Conservation (phyloP, 37 sponge, comb jelly and placozoan genomes). For the Ianthella basta region DNA sequence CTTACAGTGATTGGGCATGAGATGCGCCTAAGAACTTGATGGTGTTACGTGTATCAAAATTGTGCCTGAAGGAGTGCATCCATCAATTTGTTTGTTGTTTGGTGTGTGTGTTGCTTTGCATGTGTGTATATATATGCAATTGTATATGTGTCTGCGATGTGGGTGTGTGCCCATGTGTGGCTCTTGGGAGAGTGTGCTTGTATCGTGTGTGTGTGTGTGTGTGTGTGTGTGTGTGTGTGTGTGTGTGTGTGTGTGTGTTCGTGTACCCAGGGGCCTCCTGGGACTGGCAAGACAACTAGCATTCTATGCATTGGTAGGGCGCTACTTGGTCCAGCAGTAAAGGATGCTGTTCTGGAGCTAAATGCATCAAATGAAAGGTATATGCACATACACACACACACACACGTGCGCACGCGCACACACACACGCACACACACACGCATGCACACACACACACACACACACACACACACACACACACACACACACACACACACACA, state of each 20-base stretch:
- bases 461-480: too few species aligned
- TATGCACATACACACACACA: constrained; percentile 61
- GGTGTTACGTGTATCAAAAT: too few species aligned
- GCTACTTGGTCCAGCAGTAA: constrained; percentile 83
- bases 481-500: too few species aligned
- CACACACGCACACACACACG: too few species aligned
- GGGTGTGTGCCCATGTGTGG: not conserved
- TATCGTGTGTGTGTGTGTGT: not conserved
- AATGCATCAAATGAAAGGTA: constrained; percentile 98
- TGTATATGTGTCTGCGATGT: too few species aligned
- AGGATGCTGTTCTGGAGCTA: constrained; percentile 94
- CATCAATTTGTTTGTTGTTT: too few species aligned
- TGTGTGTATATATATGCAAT: too few species aligned
- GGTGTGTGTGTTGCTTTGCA: too few species aligned
- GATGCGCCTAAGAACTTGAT: too few species aligned
- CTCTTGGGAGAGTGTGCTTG: not conserved
- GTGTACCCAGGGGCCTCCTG: constrained; percentile 91
- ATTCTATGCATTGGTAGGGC: constrained; percentile 95
- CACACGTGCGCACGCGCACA: constrained; percentile 66
- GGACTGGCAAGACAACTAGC: constrained; percentile 98
- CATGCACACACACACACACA: too few species aligned
- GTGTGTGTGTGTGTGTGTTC: not conserved
- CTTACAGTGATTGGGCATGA: not conserved
- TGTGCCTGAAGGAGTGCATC: too few species aligned
- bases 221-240: not conserved